These are phyloP conservation scores for Theodoxus fluviatilis DNA, from an alignment of 2,888 invertebrate genomes.

Conservation along the genomic window DNA sequence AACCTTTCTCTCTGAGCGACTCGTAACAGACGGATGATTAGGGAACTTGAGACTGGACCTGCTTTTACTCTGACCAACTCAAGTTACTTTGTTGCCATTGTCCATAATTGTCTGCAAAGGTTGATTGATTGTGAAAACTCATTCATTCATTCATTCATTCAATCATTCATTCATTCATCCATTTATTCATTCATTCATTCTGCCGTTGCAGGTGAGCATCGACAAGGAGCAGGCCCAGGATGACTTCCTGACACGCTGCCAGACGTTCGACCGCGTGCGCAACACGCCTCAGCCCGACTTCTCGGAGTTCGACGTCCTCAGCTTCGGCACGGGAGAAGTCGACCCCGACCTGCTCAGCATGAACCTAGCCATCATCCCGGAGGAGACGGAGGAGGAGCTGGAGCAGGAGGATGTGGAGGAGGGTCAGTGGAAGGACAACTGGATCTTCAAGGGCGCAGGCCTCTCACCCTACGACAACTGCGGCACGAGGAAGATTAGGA, in stretches of 20 bases:
- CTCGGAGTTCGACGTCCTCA: constrained; percentile 46
- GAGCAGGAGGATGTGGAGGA: constrained; percentile 41
- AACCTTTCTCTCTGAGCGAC: too few relatives aligned
- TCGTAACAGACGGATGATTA: too few relatives aligned
- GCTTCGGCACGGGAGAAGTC: constrained; percentile 48
- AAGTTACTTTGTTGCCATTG: too few relatives aligned
- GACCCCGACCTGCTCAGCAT: constrained; percentile 51
- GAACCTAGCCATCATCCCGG: constrained; percentile 53
- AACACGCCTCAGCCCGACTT: constrained; percentile 45
- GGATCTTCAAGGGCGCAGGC: constrained; percentile 48
- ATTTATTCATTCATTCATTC: too few relatives aligned
- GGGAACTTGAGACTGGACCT: too few relatives aligned
- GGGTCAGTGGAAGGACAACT: constrained; percentile 46
- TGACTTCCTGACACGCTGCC: constrained; percentile 42
- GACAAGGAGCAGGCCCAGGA: constrained; percentile 41
- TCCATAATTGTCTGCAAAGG: too few relatives aligned
- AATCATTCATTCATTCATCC: too few relatives aligned
- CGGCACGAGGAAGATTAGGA: constrained; percentile 34
- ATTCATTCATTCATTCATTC: too few relatives aligned
- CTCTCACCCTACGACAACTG: constrained; percentile 42
- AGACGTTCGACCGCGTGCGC: constrained; percentile 43
- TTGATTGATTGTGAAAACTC: too few relatives aligned
- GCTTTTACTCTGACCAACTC: too few relatives aligned
- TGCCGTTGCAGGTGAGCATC: too few relatives aligned
- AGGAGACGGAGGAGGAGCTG: constrained; percentile 53